phyloP scores from a whole-genome alignment of 1,140 invertebrate species.

The Aphis gossypii region DNA sequence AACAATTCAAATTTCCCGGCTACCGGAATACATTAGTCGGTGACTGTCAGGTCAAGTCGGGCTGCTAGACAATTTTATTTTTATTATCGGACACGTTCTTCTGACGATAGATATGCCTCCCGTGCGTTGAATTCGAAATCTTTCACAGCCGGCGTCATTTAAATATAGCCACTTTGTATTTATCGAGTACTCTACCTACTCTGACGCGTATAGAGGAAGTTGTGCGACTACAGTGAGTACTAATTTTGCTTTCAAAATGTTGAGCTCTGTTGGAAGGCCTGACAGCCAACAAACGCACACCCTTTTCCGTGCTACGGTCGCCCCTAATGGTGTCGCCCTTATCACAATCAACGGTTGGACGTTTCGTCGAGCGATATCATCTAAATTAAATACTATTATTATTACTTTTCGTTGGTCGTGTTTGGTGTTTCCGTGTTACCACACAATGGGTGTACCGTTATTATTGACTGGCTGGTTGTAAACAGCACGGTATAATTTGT shows the following conservation, averaged over 20 bases:
- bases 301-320: not conserved
- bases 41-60: not conserved
- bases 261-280: not conserved
- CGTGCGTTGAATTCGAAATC: not conserved
- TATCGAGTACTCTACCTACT: not conserved
- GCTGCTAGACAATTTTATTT: not conserved
- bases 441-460: not conserved
- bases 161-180: constrained; percentile 25
- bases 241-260: not conserved
- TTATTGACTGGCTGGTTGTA: not conserved
- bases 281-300: not conserved
- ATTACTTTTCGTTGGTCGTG: not conserved
- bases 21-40: not conserved
- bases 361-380: constrained; percentile 1
- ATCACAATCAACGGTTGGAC: not conserved
- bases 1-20: not conserved
- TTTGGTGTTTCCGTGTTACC: not conserved
- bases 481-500: not conserved
- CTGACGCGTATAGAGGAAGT: not conserved
- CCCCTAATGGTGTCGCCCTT: not conserved
- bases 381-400: constrained; percentile 6
- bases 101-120: not conserved
- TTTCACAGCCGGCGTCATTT: constrained; percentile 18
- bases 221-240: not conserved
- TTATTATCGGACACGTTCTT: not conserved